Evolutionary conservation across 2,888 invertebrate species (phyloP).

Genomic region (Dryococelus australis): DNA sequence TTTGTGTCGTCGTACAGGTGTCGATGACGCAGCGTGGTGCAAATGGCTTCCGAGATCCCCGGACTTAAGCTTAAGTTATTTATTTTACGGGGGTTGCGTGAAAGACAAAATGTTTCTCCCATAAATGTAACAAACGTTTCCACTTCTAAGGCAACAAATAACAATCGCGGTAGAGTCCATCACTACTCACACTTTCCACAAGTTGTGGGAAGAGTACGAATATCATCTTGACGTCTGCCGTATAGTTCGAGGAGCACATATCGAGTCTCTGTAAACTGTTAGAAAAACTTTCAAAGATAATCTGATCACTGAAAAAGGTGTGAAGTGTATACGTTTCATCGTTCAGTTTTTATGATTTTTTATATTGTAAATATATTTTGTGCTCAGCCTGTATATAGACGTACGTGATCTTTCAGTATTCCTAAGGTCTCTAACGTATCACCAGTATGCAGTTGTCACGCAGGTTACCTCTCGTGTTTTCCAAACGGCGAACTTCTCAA

Average conservation of each 20-base stretch:
- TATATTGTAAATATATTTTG: no score
- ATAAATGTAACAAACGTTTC: not conserved
- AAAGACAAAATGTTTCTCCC: not conserved
- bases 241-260: constrained; percentile 21
- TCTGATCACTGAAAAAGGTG: not conserved
- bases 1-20: constrained; percentile 29
- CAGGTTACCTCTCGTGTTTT: no score
- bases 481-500: no score
- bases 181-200: constrained; percentile 24
- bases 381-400: no score
- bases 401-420: no score
- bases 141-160: not conserved
- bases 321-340: no score
- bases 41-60: not conserved
- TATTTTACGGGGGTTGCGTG: not conserved
- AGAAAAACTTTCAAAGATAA: not conserved
- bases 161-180: constrained; percentile 11
- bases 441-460: no score
- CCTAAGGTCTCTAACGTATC: no score
- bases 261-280: not conserved
- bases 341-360: no score
- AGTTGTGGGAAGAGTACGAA: constrained; percentile 4
- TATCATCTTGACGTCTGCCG: constrained; percentile 11
- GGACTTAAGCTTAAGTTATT: not conserved
- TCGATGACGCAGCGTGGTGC: constrained; percentile 17